Percentiles rank a stretch among this genome's conserved stretches.
These are phyloP conservation scores for Columba janthina DNA, from an alignment of 2,113 vertebrate species.

Conservation along the genomic window DNA sequence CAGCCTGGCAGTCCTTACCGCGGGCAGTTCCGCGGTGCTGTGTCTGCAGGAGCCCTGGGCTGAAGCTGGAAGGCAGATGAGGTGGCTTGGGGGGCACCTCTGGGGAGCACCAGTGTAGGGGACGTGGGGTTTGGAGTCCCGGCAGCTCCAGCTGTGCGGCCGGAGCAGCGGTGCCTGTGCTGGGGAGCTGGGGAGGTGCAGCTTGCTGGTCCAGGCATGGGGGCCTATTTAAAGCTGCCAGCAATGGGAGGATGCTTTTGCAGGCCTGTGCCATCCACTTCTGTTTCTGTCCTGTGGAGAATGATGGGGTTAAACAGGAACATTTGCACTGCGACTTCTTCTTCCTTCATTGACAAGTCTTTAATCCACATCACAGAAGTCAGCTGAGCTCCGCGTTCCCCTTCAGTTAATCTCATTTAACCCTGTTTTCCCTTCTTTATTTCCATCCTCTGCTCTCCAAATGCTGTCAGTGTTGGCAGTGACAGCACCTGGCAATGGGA, in stretches of 20 bases:
- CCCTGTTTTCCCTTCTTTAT: conserved; percentile 18
- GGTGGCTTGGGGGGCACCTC: not conserved
- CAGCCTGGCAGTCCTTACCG: fast-evolving
- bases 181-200: not conserved
- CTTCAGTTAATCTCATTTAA: conserved; percentile 44
- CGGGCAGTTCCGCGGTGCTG: not conserved
- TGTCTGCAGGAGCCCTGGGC: not conserved
- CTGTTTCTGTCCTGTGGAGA: not conserved
- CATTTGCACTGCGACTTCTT: not conserved
- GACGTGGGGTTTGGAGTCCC: not conserved
- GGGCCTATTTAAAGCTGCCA: not conserved
- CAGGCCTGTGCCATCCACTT: not conserved
- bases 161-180: not conserved
- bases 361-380: not conserved
- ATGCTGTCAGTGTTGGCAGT: conserved; percentile 21
- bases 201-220: not conserved
- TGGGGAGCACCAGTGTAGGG: fast-evolving
- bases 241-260: not conserved
- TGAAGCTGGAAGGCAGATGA: not conserved
- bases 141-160: not conserved
- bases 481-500: conserved; percentile 34
- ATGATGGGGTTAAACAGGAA: not conserved
- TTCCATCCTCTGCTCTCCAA: conserved; percentile 19
- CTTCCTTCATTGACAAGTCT: not conserved
- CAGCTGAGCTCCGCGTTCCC: not conserved